Percentiles rank a stretch among this genome's conserved stretches.
Evolutionary conservation across 2,113 vertebrate genomes (phyloP).

Genomic region (Oncorhynchus mykiss): DNA sequence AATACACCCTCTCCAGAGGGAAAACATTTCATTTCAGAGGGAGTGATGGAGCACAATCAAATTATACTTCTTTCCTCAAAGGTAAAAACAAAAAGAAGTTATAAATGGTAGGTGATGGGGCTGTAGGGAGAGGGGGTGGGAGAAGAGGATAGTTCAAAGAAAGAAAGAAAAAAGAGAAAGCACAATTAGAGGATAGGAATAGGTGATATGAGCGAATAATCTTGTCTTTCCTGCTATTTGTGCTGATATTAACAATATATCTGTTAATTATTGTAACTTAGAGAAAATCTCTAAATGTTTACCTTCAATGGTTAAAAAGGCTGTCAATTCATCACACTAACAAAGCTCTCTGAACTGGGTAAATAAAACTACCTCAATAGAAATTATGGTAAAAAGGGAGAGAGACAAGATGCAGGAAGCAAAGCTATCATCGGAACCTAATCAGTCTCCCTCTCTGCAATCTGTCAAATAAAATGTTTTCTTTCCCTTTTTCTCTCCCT

Average conservation of each 20-base stretch:
- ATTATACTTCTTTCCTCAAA: no score
- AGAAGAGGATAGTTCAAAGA: neutral
- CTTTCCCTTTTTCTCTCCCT: no score
- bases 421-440: conserved; percentile 8
- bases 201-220: neutral
- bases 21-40: no score
- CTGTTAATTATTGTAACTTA: neutral
- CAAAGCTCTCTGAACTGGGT: no score
- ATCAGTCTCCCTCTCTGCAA: conserved; percentile 20
- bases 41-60: no score
- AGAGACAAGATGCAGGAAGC: neutral
- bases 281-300: neutral
- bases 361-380: neutral
- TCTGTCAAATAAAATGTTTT: no score
- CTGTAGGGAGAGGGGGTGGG: neutral
- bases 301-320: neutral
- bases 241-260: neutral
- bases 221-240: neutral
- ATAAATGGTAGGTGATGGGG: no score
- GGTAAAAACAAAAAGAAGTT: no score
- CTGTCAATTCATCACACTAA: no score
- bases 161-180: neutral
- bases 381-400: neutral
- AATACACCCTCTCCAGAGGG: no score
- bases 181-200: neutral